Evolutionary conservation across 2,797 vertebrate species (phyloP).

Genomic region (Melanotaenia nigrans): DNA sequence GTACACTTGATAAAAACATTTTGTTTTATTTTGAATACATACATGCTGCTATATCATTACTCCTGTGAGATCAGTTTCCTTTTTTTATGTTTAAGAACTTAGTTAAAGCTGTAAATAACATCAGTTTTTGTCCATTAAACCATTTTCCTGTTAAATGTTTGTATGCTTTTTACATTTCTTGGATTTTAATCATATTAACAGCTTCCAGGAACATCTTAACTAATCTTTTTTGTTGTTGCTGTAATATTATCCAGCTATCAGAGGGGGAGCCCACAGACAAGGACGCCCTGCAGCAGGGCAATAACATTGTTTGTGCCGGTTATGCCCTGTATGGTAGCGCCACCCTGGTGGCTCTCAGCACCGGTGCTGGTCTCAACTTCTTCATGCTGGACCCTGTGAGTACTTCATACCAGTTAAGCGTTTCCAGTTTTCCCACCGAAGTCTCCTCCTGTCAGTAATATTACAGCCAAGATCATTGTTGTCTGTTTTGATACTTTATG

Average conservation of each 20-base stretch:
- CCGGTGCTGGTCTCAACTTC: slow-evolving; percentile 91
- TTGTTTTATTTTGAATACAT: too few species aligned
- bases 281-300: slow-evolving; percentile 90
- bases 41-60: too few species aligned
- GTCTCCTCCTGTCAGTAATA: neutral
- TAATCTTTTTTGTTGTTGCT: neutral
- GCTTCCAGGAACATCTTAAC: neutral
- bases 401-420: neutral
- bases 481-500: too few species aligned
- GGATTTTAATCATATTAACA: too few species aligned
- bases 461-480: too few species aligned
- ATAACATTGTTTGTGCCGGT: slow-evolving; percentile 91
- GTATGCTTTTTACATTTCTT: too few species aligned
- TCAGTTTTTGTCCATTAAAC: too few species aligned
- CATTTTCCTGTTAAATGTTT: too few species aligned
- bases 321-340: slow-evolving; percentile 96
- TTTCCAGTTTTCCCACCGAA: neutral
- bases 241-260: slow-evolving; percentile 72
- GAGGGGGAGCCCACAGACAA: slow-evolving; percentile 86
- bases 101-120: too few species aligned
- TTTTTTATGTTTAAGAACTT: too few species aligned
- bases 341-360: slow-evolving; percentile 92
- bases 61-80: too few species aligned
- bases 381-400: slow-evolving; percentile 96
- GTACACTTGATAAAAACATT: too few species aligned